Evolutionary conservation across 2,113 vertebrate species (phyloP), one percentile per base, ranked within the genome.

Genomic region (Dinomys branickii): DNA sequence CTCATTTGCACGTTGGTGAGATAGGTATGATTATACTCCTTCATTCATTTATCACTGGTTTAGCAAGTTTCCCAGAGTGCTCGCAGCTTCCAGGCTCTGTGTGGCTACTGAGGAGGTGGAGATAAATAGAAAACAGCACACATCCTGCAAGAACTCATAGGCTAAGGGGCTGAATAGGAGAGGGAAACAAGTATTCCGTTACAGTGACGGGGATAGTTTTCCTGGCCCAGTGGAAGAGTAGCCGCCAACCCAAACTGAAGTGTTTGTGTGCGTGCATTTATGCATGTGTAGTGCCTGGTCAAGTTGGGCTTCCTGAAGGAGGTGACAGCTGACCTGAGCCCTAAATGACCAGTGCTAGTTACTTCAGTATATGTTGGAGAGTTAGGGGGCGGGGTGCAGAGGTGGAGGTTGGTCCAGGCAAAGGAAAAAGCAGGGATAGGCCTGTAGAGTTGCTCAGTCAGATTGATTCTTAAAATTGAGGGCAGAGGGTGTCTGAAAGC

Each of bases 21-120:
- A 65, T 67, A 81, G 16, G 63, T 44, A 6, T 84, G 75, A 75
- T 56, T 73, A 44, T 58, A 9, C 3, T 35, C 28, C 56, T 94
- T 92, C 88, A 88, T 91, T 86, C 81, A 75, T 91, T 96, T 30
- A 16, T 75, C 67, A 82, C 44, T 94, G 33, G 78, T 28, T 94
- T 91, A 80, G 80, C 73, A 94, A 93, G 61, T 69, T 56, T 47
- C 78, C n/a, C 47, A 22, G 44, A 84, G 30, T 35, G 19, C 33
- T 94, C 50, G 9, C 11, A 82, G 75, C 10, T 85, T 87, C 16
- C 41, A 11, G 4, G 41, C 28, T 30, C 52, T 50, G 10, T 24
- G 61, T 19, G 28, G 30, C 59, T 33, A 33, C 4, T 38, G 58
- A 88, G 33, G 85, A 69, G 63, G 28, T 44, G 58, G 59, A 82